Percentiles rank a stretch among this genome's conserved stretches.
Evolutionary conservation across 2,888 invertebrate species (phyloP).

Genomic region (Clepsis dumicolana): DNA sequence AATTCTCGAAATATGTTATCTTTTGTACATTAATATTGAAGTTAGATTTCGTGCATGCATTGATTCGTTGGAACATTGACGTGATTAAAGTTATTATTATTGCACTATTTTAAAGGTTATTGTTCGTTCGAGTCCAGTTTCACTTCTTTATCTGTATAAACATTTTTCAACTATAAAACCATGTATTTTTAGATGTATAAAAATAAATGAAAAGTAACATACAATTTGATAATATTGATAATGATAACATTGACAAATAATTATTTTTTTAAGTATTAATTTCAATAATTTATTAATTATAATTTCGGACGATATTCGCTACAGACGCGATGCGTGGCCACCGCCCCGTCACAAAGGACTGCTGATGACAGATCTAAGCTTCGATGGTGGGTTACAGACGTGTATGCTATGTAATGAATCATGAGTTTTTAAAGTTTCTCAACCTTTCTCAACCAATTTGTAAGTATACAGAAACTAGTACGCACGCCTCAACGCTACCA

Average conservation of each 20-base stretch:
- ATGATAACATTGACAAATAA: constrained; percentile 52
- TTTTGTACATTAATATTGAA: constrained; percentile 54
- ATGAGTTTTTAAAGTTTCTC: neutral
- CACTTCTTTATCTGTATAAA: constrained; percentile 32
- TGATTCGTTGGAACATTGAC: constrained; percentile 46
- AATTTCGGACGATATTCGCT: constrained; percentile 52
- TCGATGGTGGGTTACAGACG: constrained; percentile 32
- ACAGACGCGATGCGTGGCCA: constrained; percentile 44
- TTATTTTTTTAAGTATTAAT: constrained; percentile 53
- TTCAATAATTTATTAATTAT: constrained; percentile 54
- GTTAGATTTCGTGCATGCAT: constrained; percentile 38
- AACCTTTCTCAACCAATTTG: no score
- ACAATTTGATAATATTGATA: constrained; percentile 44
- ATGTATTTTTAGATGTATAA: constrained; percentile 41
- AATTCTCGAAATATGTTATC: constrained; percentile 52
- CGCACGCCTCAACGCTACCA: constrained; percentile 7
- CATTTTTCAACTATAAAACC: constrained; percentile 23
- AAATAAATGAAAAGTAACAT: constrained; percentile 44
- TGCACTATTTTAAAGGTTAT: constrained; percentile 50
- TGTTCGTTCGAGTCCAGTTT: constrained; percentile 32
- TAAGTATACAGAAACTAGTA: constrained; percentile 12
- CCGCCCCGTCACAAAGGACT: neutral
- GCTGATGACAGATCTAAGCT: constrained; percentile 56
- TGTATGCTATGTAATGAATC: no score
- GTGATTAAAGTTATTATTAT: constrained; percentile 41